Evolutionary conservation across 2,113 vertebrate genomes (phyloP).

Genomic region (Sylvietta virens): DNA sequence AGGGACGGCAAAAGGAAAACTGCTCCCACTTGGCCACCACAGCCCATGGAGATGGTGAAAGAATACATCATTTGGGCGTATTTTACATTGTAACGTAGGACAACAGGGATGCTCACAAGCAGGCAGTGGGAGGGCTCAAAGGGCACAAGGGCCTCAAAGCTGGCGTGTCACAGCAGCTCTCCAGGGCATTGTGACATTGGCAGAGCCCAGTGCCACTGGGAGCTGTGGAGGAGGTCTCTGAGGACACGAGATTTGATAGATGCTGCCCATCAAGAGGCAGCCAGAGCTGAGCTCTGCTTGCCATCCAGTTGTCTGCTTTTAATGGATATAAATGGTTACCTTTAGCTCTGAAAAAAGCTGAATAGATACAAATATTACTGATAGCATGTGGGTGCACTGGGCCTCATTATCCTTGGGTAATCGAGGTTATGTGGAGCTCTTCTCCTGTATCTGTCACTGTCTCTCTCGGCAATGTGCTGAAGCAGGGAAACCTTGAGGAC

Average conservation of each 20-base stretch:
- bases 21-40: no score
- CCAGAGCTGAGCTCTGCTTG: neutral
- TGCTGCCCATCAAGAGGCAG: neutral
- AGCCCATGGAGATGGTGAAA: no score
- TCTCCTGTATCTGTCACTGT: slow-evolving; percentile 25
- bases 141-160: neutral
- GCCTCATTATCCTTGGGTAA: slow-evolving; percentile 55
- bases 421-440: slow-evolving; percentile 50
- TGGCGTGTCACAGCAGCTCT: neutral
- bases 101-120: neutral
- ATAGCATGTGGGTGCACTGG: neutral
- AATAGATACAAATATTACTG: slow-evolving; percentile 2
- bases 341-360: slow-evolving; percentile 47
- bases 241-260: neutral
- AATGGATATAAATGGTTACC: slow-evolving; percentile 47
- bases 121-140: neutral
- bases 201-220: rapidly evolving
- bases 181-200: neutral
- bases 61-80: no score
- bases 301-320: neutral
- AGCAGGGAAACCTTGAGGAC: neutral
- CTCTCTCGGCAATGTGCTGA: neutral
- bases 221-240: neutral
- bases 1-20: no score
- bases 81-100: no score